phyloP scores from a whole-genome alignment of 2,888 invertebrate genomes.

The Eurois occulta region DNA sequence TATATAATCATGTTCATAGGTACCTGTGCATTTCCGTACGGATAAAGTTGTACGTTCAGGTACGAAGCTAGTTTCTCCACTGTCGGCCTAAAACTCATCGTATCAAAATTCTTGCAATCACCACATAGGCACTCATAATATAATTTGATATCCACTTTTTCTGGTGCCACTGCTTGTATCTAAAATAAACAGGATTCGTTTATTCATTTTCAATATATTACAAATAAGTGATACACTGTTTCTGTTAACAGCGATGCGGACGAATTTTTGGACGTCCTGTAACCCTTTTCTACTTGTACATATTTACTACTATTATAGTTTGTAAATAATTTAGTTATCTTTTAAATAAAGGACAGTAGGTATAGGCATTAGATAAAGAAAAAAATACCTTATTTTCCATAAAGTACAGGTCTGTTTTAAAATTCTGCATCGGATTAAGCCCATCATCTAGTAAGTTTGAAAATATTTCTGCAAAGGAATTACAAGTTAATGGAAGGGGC shows the following conservation, averaged over 20 bases:
- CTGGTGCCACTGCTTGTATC: constrained; percentile 32
- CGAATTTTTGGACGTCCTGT: too few species aligned
- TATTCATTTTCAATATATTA: neutral
- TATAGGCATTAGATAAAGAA: neutral
- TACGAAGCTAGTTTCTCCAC: constrained; percentile 90
- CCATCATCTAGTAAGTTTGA: constrained; percentile 42
- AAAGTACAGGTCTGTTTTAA: constrained; percentile 40
- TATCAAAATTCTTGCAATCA: constrained; percentile 93
- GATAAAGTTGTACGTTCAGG: constrained; percentile 92
- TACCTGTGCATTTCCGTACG: constrained; percentile 95
- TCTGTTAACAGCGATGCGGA: too few species aligned
- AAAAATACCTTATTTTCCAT: constrained; percentile 42
- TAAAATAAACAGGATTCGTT: constrained; percentile 34
- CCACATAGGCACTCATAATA: constrained; percentile 95
- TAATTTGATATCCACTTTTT: constrained; percentile 76
- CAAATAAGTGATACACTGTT: too few species aligned
- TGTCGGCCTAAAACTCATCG: constrained; percentile 91
- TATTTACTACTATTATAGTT: too few species aligned
- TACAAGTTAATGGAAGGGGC: neutral
- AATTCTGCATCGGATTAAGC: constrained; percentile 20
- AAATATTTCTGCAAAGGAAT: constrained; percentile 51
- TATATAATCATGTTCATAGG: constrained; percentile 65
- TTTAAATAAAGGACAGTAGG: too few species aligned
- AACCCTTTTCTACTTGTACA: too few species aligned
- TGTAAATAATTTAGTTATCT: too few species aligned